Percentiles rank a stretch among this genome's conserved stretches.
phyloP scores from a whole-genome alignment of 2,113 vertebrate species.

The Emberiza fucata region DNA sequence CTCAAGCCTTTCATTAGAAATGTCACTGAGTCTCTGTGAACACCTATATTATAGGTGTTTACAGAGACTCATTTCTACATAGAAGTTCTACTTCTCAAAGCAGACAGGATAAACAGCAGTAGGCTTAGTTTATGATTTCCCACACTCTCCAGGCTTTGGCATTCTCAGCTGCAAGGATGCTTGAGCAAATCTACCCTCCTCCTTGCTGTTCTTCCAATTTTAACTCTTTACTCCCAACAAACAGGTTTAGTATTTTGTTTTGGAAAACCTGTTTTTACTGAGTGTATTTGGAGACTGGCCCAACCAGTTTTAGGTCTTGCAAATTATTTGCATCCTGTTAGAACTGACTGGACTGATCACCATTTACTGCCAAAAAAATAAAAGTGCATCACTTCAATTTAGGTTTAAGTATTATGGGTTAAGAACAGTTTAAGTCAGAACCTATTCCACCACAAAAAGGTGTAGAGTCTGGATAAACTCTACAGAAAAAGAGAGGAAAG shows the following conservation, averaged over 20 bases:
- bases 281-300: neutral
- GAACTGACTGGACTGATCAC: neutral
- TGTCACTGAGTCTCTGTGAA: neutral
- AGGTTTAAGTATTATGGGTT: neutral
- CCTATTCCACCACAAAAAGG: neutral
- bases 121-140: neutral
- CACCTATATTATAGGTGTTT: neutral
- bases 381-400: too few relatives aligned
- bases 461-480: neutral
- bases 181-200: neutral
- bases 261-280: neutral
- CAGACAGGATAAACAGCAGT: neutral
- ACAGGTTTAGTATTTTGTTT: neutral
- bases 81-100: neutral
- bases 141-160: neutral
- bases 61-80: neutral
- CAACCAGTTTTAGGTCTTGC: neutral
- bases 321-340: neutral
- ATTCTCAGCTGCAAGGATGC: neutral
- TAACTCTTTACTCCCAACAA: neutral
- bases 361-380: neutral
- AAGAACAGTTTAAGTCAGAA: neutral
- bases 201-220: neutral
- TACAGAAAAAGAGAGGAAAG: neutral
- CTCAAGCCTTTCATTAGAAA: fast-evolving